Evolutionary conservation across 2,888 invertebrate genomes (phyloP).

Genomic region (Cerceris rybyensis): DNA sequence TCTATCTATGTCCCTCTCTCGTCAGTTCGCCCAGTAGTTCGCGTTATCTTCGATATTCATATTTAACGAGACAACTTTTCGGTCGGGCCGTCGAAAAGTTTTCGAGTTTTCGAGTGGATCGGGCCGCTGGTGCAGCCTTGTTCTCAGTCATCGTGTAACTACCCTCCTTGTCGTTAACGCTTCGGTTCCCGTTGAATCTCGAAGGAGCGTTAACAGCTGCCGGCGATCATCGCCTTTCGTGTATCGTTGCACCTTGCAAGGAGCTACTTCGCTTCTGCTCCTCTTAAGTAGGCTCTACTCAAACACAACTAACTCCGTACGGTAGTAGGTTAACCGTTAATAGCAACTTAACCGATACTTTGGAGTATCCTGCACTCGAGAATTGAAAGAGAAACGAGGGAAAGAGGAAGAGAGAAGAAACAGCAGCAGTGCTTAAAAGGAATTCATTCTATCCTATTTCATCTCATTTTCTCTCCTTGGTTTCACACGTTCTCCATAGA

Average conservation of each 20-base stretch:
- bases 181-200: conserved; percentile 46
- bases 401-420: no score
- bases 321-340: conserved; percentile 4
- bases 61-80: conserved; percentile 57
- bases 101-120: conserved; percentile 48
- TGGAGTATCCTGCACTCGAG: not conserved
- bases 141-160: conserved; percentile 15
- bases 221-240: conserved; percentile 59
- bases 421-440: no score
- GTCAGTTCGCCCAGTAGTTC: not conserved
- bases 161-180: conserved; percentile 50
- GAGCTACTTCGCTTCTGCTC: conserved; percentile 36
- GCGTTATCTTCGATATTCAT: conserved; percentile 45
- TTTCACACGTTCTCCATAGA: no score
- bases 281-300: conserved; percentile 51
- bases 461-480: not conserved
- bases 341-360: conserved; percentile 24
- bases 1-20: no score
- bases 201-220: conserved; percentile 60
- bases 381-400: not conserved
- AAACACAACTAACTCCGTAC: conserved; percentile 12
- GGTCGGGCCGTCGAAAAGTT: conserved; percentile 52
- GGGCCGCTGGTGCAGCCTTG: not conserved
- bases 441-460: not conserved
- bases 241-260: conserved; percentile 57